phyloP scores from a whole-genome alignment of 2,113 vertebrate genomes.

The Pomatorhinus ruficollis region DNA sequence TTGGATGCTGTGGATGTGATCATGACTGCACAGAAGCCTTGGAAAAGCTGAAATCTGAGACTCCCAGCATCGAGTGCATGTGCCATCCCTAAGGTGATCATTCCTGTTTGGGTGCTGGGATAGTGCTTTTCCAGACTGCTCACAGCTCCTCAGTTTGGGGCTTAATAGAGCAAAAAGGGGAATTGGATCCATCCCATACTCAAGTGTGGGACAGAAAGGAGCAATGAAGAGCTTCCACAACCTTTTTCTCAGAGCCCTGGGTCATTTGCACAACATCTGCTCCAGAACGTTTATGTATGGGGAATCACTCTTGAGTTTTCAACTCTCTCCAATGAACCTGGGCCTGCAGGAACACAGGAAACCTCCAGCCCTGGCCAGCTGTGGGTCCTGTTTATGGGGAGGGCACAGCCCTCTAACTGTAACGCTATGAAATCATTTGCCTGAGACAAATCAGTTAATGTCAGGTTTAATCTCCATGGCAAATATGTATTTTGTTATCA shows the following conservation, averaged over 20 bases:
- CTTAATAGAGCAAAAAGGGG: background rate
- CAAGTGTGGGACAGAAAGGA: background rate
- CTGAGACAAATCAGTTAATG: background rate
- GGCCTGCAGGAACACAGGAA: background rate
- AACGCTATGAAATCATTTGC: background rate
- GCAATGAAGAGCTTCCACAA: background rate
- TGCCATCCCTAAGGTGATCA: background rate
- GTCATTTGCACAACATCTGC: background rate
- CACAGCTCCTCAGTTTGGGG: background rate
- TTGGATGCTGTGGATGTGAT: background rate
- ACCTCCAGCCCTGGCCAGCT: background rate
- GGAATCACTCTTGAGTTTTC: background rate
- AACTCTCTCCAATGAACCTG: background rate
- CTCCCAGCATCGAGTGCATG: background rate
- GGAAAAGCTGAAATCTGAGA: background rate
- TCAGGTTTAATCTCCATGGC: background rate
- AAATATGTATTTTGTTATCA: constrained; percentile 11
- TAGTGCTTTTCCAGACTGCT: background rate
- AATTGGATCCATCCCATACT: background rate
- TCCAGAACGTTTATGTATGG: background rate
- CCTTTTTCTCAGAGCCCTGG: background rate
- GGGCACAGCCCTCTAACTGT: background rate
- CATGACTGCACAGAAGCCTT: background rate
- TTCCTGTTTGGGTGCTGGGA: background rate
- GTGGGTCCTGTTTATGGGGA: background rate